These are phyloP conservation scores for Dromiciops gliroides DNA, from an alignment of 2,113 vertebrate genomes.

Conservation along the genomic window DNA sequence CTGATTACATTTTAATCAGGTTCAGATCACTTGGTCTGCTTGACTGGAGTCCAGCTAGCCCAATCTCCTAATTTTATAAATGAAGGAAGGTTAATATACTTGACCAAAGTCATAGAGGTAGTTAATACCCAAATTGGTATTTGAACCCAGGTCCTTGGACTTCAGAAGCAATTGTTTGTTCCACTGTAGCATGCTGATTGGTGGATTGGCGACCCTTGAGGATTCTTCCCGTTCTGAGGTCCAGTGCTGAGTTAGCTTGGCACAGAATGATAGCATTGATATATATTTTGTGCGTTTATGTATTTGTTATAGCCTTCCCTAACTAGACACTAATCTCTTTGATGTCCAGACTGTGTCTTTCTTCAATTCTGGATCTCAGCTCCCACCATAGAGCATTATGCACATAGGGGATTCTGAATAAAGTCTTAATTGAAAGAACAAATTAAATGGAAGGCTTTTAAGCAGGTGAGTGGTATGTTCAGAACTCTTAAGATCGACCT, in stretches of 20 bases:
- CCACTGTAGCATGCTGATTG: background rate
- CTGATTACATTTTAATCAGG: too few species aligned
- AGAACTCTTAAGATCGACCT: too few species aligned
- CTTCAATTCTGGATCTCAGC: background rate
- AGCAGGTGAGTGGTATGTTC: too few species aligned
- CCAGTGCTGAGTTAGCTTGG: too few species aligned
- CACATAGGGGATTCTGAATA: fast-evolving
- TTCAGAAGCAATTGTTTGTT: background rate
- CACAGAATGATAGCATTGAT: too few species aligned
- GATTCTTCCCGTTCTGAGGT: too few species aligned
- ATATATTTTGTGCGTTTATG: too few species aligned
- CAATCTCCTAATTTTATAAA: too few species aligned
- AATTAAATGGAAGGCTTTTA: too few species aligned
- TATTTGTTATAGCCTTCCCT: background rate
- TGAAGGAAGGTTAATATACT: background rate
- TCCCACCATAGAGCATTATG: background rate
- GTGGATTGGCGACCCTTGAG: too few species aligned
- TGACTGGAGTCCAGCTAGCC: too few species aligned
- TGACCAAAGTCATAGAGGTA: background rate
- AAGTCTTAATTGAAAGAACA: fast-evolving
- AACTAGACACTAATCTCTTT: background rate
- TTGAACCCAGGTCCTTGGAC: background rate
- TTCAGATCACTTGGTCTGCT: too few species aligned
- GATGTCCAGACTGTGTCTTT: background rate
- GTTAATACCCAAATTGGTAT: background rate